phyloP scores from a whole-genome alignment of 2,888 invertebrate genomes.

The Drosophila anomalata region DNA sequence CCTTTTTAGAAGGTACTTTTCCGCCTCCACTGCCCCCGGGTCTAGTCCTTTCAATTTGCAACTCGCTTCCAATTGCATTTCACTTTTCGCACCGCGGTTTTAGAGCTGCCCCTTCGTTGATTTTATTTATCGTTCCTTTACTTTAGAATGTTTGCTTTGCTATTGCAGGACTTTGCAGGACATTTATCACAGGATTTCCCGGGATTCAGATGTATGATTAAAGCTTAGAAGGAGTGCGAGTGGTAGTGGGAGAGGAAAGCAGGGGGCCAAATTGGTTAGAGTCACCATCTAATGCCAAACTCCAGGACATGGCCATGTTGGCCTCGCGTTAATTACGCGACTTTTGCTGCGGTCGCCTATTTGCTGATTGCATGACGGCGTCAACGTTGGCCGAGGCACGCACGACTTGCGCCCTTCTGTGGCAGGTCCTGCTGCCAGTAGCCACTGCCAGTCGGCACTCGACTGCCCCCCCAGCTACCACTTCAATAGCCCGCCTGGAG shows the following conservation, averaged over 20 bases:
- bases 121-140: conserved; percentile 53
- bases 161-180: conserved; percentile 7
- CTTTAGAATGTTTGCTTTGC: conserved; percentile 35
- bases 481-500: conserved; percentile 7
- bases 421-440: conserved; percentile 5
- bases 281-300: conserved; percentile 13
- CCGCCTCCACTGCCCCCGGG: conserved; percentile 10
- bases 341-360: conserved; percentile 76
- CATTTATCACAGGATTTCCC: conserved; percentile 53
- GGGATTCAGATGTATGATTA: conserved; percentile 40
- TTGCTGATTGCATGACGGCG: conserved; percentile 71
- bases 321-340: conserved; percentile 74
- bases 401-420: conserved; percentile 58
- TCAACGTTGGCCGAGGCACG: conserved; percentile 51
- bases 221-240: conserved; percentile 16
- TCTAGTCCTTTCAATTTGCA: conserved; percentile 39
- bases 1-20: neutral
- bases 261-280: neutral
- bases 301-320: conserved; percentile 26
- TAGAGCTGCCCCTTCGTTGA: conserved; percentile 16
- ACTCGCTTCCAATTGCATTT: conserved; percentile 51
- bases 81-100: conserved; percentile 32
- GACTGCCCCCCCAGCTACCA: neutral
- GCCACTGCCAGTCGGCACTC: neutral
- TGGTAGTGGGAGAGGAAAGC: too few species aligned